These are phyloP conservation scores for Eulacestoma nigropectus DNA, from an alignment of 2,113 vertebrate species.

Conservation along the genomic window DNA sequence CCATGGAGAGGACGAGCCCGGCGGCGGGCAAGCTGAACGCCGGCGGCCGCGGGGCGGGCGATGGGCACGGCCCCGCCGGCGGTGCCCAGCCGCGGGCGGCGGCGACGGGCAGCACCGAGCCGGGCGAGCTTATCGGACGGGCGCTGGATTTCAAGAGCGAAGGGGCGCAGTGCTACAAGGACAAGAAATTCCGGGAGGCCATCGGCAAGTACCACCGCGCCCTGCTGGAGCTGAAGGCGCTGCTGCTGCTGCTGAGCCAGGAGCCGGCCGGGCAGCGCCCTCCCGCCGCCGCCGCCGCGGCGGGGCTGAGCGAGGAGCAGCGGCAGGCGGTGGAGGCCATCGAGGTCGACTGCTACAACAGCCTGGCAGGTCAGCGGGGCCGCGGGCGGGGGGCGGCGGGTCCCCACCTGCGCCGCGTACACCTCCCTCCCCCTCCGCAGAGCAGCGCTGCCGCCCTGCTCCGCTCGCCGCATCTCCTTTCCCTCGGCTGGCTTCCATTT, in stretches of 20 bases:
- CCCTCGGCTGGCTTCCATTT: neutral
- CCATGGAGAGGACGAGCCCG: too few species aligned
- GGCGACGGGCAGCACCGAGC: conserved; percentile 72
- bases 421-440: neutral
- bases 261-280: conserved; percentile 75
- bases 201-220: conserved; percentile 98
- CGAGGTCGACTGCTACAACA: conserved; percentile 98
- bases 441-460: neutral
- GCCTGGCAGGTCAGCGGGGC: conserved; percentile 85
- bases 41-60: too few species aligned
- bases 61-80: too few species aligned
- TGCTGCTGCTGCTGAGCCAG: conserved; percentile 75
- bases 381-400: neutral
- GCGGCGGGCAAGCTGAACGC: too few species aligned
- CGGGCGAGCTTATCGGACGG: conserved; percentile 80
- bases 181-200: conserved; percentile 98
- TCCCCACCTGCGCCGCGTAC: neutral
- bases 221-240: conserved; percentile 92
- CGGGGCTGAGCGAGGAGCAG: conserved; percentile 87
- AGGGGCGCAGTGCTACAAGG: conserved; percentile 96
- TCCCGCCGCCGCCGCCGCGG: conserved; percentile 61
- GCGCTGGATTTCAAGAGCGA: conserved; percentile 94
- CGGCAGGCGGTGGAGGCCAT: conserved; percentile 88
- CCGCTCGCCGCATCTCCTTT: neutral
- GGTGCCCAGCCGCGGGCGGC: too few species aligned